Percentiles rank a stretch among this genome's conserved stretches.
Conservation (phyloP, 2,888 invertebrate genomes). For the Eristalinus aeneus region DNA sequence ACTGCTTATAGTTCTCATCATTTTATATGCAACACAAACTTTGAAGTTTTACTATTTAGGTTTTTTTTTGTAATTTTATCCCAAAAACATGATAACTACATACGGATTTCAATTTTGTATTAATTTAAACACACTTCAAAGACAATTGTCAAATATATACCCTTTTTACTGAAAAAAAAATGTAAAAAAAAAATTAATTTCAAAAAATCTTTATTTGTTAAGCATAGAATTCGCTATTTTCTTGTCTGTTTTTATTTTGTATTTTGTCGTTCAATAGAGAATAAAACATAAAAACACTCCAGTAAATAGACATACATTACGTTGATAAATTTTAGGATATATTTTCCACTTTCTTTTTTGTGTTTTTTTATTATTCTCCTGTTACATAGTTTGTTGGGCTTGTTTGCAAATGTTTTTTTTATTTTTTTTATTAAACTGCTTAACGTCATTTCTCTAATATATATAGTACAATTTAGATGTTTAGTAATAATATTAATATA, state of each 20-base stretch:
- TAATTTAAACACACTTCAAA: slow-evolving; percentile 54
- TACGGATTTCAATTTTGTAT: slow-evolving; percentile 54
- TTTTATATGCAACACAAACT: slow-evolving; percentile 38
- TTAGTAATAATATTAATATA: slow-evolving; percentile 61
- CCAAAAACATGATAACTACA: slow-evolving; percentile 68
- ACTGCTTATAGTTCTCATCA: slow-evolving; percentile 3
- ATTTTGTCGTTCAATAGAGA: slow-evolving; percentile 44
- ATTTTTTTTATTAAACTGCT: slow-evolving; percentile 61
- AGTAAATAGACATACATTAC: slow-evolving; percentile 63
- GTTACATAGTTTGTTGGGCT: slow-evolving; percentile 49
- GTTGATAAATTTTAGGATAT: slow-evolving; percentile 49
- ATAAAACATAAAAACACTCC: slow-evolving; percentile 44
- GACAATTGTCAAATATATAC: slow-evolving; percentile 60
- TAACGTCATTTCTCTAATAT: slow-evolving; percentile 61
- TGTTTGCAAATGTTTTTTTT: slow-evolving; percentile 55
- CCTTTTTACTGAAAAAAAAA: slow-evolving; percentile 35
- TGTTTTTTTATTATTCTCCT: slow-evolving; percentile 12
- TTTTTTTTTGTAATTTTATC: slow-evolving; percentile 46
- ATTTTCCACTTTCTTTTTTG: slow-evolving; percentile 30
- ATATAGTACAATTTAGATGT: slow-evolving; percentile 68
- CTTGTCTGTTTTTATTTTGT: slow-evolving; percentile 28
- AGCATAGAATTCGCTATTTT: slow-evolving; percentile 26
- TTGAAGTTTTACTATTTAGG: slow-evolving; percentile 30
- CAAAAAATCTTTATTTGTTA: slow-evolving; percentile 22
- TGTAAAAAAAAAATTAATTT: slow-evolving; percentile 10